These are phyloP conservation scores for Harpalus rufipes DNA, from an alignment of 2,888 invertebrate genomes.

Conservation along the genomic window DNA sequence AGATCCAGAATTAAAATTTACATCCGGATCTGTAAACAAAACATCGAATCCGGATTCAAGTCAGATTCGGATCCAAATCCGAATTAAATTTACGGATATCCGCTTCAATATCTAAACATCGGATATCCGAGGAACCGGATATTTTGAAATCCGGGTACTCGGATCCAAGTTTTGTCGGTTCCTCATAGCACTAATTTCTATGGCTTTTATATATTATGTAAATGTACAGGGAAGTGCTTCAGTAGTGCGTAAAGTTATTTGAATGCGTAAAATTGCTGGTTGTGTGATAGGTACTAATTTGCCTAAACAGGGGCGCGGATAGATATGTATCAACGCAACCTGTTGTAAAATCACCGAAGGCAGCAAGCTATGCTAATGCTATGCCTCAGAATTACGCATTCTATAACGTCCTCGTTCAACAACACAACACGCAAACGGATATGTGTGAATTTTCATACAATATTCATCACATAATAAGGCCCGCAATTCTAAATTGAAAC, in stretches of 20 bases:
- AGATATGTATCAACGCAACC: slow-evolving; percentile 51
- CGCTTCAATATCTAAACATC: too few species aligned
- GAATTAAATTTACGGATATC: too few species aligned
- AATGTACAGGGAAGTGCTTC: slow-evolving; percentile 4
- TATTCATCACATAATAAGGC: neutral
- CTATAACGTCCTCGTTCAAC: neutral
- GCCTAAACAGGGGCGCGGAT: slow-evolving; percentile 59
- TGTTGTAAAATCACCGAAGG: slow-evolving; percentile 59
- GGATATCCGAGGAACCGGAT: too few species aligned
- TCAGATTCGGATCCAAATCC: too few species aligned
- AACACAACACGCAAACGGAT: neutral
- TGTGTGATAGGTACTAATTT: slow-evolving; percentile 53
- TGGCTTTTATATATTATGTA: neutral
- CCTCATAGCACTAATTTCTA: too few species aligned
- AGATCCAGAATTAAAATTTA: too few species aligned
- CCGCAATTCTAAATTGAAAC: neutral
- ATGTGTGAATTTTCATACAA: slow-evolving; percentile 1
- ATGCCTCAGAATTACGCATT: neutral
- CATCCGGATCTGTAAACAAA: too few species aligned
- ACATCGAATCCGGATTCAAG: too few species aligned
- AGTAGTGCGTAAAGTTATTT: slow-evolving; percentile 44
- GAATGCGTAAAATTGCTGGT: slow-evolving; percentile 43
- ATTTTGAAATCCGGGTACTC: too few species aligned
- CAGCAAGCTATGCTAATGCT: slow-evolving; percentile 37
- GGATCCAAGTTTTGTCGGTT: too few species aligned